Evolutionary conservation across 2,797 vertebrate genomes (phyloP), one percentile per base, ranked within the genome.

Genomic region (Martes flavigula): DNA sequence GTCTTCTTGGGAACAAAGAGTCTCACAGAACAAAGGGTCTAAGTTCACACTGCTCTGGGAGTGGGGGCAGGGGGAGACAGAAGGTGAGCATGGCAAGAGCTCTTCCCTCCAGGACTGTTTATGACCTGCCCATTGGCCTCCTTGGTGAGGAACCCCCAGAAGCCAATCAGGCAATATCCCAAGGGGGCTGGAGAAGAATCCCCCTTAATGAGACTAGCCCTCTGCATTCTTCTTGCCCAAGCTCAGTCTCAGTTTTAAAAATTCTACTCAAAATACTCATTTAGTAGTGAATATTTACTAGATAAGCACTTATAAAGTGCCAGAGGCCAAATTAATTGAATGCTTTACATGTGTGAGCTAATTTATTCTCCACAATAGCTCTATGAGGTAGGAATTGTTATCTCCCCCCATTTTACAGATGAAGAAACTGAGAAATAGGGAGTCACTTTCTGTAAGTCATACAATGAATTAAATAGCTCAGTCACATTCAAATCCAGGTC

Each of bases 1-100:
- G 32, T 58, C 48, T 94, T 56, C 48, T 70, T 87, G 92, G 46
- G 64, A 97, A 96, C 66, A 86, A 91, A 86, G 21, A 25, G 25
- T 91, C 64, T 82, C 13, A n/a, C 40, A 32, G 40, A 78, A 18
- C 35, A 70, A 38, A 83, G 48, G 30, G 56, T n/a, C 92, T 83
- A 48, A 40, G n/a, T 66, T 79, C 25, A 79, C 58, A 23, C 21
- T 48, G n/a, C 23, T 60, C 60, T 46, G 12, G 48, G 87, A 27
- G 14, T 30, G n/a, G 40, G 25, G 27, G 1, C 23, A 25, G 10
- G 30, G 20, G 48, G 1, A 73, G 68, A 38, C 27, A 1, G 6
- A 62, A 30, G 66, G 48, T 7, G 43, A 30, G n/a, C 18, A 15
- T 81, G 66, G 3, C 25, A 43, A 72, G 60, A 43, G 14, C 51